phyloP scores from a whole-genome alignment of 2,113 vertebrate genomes.

The Tiliqua scincoides region DNA sequence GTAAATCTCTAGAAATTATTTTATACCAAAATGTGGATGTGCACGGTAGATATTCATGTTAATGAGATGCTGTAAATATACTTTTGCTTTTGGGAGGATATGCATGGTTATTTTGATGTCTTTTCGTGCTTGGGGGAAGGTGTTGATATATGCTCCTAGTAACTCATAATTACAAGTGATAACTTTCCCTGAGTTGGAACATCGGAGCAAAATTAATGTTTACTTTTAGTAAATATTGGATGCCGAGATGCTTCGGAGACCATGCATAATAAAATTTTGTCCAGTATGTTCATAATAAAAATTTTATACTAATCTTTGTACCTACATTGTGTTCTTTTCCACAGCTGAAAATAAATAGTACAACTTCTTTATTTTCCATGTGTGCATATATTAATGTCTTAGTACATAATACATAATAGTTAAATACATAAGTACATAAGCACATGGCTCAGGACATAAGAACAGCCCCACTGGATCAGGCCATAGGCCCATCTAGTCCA shows the following conservation, averaged over 20 bases:
- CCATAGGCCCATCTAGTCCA: no score
- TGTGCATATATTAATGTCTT: neutral
- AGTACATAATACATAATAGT: neutral
- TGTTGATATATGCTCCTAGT: conserved; percentile 1
- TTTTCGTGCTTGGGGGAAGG: conserved; percentile 12
- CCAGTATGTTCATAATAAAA: conserved; percentile 66
- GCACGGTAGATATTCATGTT: conserved; percentile 59
- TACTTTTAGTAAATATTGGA: conserved; percentile 47
- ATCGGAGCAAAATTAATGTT: conserved; percentile 46
- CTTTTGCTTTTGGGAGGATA: conserved; percentile 49
- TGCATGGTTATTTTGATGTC: conserved; percentile 51
- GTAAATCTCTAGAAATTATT: conserved; percentile 37
- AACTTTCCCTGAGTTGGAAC: conserved; percentile 28
- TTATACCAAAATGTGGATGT: conserved; percentile 55
- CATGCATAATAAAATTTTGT: conserved; percentile 52
- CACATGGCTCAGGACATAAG: no score
- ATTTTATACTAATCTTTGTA: conserved; percentile 56
- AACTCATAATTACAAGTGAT: neutral
- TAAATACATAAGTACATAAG: no score
- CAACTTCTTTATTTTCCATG: neutral
- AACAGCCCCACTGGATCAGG: no score
- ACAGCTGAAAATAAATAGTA: neutral
- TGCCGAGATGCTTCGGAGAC: conserved; percentile 37
- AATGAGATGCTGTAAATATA: conserved; percentile 56
- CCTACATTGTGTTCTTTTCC: conserved; percentile 17